Evolutionary conservation across 1,140 invertebrate genomes (phyloP).

Genomic region (Lerema accius): DNA sequence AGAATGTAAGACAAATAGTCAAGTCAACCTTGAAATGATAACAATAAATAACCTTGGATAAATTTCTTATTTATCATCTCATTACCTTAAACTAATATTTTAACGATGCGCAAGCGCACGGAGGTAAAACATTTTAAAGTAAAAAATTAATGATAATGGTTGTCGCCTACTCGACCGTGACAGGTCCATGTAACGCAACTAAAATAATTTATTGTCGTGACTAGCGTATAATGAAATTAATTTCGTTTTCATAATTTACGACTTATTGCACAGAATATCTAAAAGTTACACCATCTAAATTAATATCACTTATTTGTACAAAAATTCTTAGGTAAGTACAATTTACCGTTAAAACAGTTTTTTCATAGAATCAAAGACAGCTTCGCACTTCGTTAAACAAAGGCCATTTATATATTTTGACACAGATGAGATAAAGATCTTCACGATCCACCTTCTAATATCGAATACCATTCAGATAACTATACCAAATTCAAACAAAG

Average conservation of each 20-base stretch:
- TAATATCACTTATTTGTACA: background rate
- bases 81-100: slow-evolving; percentile 8
- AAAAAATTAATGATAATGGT: background rate
- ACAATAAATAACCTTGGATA: slow-evolving; percentile 1
- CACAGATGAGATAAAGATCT: slow-evolving; percentile 21
- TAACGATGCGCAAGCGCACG: background rate
- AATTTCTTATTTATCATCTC: background rate
- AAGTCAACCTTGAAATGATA: slow-evolving; percentile 11
- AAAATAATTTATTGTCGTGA: background rate
- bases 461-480: slow-evolving; percentile 9
- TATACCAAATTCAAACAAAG: slow-evolving; percentile 6
- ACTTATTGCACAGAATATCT: background rate
- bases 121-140: background rate
- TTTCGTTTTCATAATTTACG: background rate
- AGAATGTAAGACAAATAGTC: slow-evolving; percentile 4
- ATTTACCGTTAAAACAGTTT: background rate
- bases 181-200: background rate
- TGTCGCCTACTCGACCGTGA: background rate
- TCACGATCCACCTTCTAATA: slow-evolving; percentile 9
- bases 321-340: no score
- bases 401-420: slow-evolving; percentile 22
- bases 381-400: slow-evolving; percentile 12
- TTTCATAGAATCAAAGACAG: slow-evolving; percentile 1
- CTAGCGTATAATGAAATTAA: background rate
- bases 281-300: background rate